A percentile compares a stretch with the other conserved stretches of the same genome.
phyloP scores from a whole-genome alignment of 2,797 vertebrate genomes.

The Mormyrus proboscirostris region DNA sequence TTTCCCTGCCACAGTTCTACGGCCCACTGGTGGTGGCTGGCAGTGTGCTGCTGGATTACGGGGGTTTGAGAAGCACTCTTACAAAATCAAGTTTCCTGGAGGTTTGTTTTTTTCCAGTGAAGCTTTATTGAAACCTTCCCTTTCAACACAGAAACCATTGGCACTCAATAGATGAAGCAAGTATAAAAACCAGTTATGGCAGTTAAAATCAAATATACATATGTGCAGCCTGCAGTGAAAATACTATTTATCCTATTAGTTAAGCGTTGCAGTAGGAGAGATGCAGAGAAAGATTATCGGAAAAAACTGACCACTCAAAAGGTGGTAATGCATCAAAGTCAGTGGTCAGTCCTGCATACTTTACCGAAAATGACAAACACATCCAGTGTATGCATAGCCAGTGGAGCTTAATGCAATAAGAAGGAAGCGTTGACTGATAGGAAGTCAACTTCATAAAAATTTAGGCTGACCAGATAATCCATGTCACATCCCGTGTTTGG shows the following conservation, averaged over 20 bases:
- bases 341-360: background rate
- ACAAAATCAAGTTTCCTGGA: background rate
- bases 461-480: background rate
- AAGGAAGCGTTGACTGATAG: background rate
- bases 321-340: background rate
- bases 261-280: background rate
- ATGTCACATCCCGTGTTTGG: background rate
- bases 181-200: background rate
- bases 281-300: background rate
- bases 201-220: background rate
- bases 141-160: slow-evolving; percentile 15
- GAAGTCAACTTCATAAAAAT: background rate
- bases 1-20: background rate
- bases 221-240: background rate
- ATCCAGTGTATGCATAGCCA: background rate
- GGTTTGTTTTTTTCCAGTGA: background rate
- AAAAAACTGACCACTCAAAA: background rate
- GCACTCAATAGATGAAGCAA: background rate
- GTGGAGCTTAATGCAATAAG: background rate
- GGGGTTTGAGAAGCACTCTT: background rate
- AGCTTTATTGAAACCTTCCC: slow-evolving; percentile 7
- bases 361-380: background rate
- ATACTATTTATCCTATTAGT: background rate
- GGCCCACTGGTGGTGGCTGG: background rate
- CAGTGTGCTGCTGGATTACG: background rate